Evolutionary conservation across 2,113 vertebrate species (phyloP), one percentile per base, ranked within the genome.

Genomic region (Echinops telfairi): DNA sequence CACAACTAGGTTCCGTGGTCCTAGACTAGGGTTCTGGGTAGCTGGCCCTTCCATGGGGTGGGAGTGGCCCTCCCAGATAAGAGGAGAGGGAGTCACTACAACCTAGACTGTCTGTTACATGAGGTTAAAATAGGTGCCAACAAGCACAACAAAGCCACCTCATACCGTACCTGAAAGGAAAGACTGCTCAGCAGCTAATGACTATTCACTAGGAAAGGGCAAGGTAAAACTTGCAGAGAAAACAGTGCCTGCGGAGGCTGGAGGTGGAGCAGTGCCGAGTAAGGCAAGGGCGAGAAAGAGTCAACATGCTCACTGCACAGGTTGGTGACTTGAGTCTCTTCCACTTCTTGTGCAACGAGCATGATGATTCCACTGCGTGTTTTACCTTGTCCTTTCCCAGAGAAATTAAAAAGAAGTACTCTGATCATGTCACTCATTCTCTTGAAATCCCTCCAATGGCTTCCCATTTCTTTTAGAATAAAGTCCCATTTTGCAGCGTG

Each of bases 211-310:
- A 11, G 47, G 47, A 14, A 47, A 53, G 47, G 47, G 10, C 47
- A 53, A 53, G 47, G 47, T 53, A 53, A 53, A 53, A 14, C 47
- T 6, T 47, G 43, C 10, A 47, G 3, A 11, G 75, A 15, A 77
- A 27, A 43, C 15, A 43, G 40, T 3, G 29, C 17, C 14, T 29
- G 1, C 4, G 8, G 17, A 29, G 31, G n/a, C 5, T 64, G 19
- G 36, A 62, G 3, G 1, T 7, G n/a, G 36, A 80, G 22, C 0
- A 23, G 70, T 1, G 11, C 2, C 23, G 75, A 60, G 27, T 0
- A 29, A 6, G 33, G 43, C 5, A 53, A n/a, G 15, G 4, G 31
- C 8, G 10, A 23, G 22, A 64, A 43, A 68, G 47, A 47, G 17
- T 2, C 29, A 15, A 27, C 2, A 20, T 2, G 20, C 12, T 9